Evolutionary conservation across 2,113 vertebrate genomes (phyloP).

Genomic region (Myotis lucifugus): DNA sequence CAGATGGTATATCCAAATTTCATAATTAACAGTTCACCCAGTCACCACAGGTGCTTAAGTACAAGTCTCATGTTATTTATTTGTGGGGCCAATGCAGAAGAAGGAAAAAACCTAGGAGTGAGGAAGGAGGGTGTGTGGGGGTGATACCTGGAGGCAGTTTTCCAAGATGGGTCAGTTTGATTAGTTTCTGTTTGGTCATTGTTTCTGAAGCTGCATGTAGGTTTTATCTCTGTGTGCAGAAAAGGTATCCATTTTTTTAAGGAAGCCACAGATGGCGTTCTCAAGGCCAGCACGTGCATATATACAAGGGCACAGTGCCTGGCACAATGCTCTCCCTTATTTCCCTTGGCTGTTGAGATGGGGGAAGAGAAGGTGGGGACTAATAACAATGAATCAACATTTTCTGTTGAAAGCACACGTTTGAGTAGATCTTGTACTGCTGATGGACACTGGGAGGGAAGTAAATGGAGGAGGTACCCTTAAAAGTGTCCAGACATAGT

Average conservation of each 20-base stretch:
- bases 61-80: slow-evolving; percentile 54
- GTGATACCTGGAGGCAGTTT: neutral
- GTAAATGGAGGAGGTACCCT: neutral
- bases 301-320: neutral
- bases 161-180: neutral
- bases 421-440: neutral
- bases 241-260: neutral
- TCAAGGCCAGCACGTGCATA: neutral
- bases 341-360: neutral
- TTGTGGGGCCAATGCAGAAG: slow-evolving; percentile 32
- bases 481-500: neutral
- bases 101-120: neutral
- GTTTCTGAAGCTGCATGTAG: neutral
- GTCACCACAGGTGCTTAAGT: slow-evolving; percentile 77
- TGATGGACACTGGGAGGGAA: neutral
- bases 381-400: neutral
- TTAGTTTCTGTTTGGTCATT: neutral
- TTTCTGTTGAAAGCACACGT: slow-evolving; percentile 6
- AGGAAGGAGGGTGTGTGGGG: neutral
- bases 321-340: neutral
- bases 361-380: neutral
- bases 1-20: slow-evolving; percentile 78
- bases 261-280: neutral
- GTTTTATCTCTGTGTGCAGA: neutral
- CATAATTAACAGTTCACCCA: slow-evolving; percentile 74